A percentile compares a stretch with the other conserved stretches of the same genome.
Conservation (phyloP, 1,140 invertebrate species). For the Dendrolimus punctatus region DNA sequence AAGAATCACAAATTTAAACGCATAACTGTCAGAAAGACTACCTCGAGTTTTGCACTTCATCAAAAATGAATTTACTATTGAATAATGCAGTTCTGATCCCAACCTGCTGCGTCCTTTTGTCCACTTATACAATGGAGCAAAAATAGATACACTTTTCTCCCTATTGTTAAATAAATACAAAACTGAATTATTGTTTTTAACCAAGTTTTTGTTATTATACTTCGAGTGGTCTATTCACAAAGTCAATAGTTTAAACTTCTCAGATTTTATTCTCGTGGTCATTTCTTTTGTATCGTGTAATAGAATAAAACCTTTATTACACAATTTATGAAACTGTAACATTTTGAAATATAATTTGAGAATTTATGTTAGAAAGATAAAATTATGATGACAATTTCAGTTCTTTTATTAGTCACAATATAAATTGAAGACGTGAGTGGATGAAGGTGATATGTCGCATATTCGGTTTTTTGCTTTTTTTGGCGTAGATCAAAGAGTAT, state of each 20-base stretch:
- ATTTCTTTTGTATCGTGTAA: no score
- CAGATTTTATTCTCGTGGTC: no score
- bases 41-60: conserved; percentile 65
- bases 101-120: conserved; percentile 46
- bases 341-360: no score
- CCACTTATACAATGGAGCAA: conserved; percentile 30
- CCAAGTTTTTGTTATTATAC: conserved; percentile 33
- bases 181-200: conserved; percentile 61
- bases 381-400: no score
- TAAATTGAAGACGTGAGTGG: no score
- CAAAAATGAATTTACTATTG: conserved; percentile 62
- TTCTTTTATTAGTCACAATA: no score
- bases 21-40: conserved; percentile 45
- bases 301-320: no score
- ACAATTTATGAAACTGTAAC: no score
- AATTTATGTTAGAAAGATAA: no score
- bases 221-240: conserved; percentile 46
- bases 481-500: no score
- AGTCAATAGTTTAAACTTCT: conserved; percentile 3
- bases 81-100: conserved; percentile 37
- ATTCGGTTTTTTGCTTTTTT: no score
- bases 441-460: no score
- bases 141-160: conserved; percentile 22
- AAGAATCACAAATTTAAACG: conserved; percentile 32
- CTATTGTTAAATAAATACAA: conserved; percentile 36